Evolutionary conservation across 1,140 invertebrate species (phyloP).

Genomic region (Aplysia californica): DNA sequence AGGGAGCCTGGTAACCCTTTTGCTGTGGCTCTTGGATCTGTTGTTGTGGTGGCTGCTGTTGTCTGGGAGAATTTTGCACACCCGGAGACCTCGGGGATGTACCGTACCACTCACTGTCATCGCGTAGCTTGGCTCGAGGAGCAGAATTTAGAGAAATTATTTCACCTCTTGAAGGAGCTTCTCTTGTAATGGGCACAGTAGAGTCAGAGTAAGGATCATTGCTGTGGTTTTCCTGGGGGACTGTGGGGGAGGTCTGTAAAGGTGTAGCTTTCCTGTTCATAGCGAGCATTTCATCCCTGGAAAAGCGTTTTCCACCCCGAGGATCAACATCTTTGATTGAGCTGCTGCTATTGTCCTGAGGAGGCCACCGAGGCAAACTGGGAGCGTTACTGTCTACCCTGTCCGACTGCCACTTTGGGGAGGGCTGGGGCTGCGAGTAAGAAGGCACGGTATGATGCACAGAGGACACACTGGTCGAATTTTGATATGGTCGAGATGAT

Average conservation of each 20-base stretch:
- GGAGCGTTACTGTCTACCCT: too few relatives aligned
- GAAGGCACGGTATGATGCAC: neutral
- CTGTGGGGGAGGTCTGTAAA: constrained; percentile 33
- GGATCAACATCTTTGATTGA: neutral
- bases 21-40: too few relatives aligned
- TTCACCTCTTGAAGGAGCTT: constrained; percentile 38
- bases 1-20: too few relatives aligned
- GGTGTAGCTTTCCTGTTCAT: constrained; percentile 61
- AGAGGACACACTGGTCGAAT: neutral
- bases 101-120: constrained; percentile 43
- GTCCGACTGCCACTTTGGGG: too few relatives aligned
- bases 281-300: constrained; percentile 56
- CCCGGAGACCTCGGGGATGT: too few relatives aligned
- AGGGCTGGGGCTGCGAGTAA: constrained; percentile 10
- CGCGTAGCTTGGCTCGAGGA: constrained; percentile 46
- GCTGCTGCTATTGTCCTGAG: too few relatives aligned
- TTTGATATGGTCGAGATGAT: too few relatives aligned
- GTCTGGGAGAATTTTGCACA: too few relatives aligned
- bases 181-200: constrained; percentile 29
- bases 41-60: neutral
- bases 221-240: neutral
- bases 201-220: neutral
- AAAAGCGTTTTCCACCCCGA: constrained; percentile 11
- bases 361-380: too few relatives aligned
- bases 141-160: constrained; percentile 56